Evolutionary conservation across 2,888 invertebrate genomes (phyloP).

Genomic region (Agrotis ipsilon): DNA sequence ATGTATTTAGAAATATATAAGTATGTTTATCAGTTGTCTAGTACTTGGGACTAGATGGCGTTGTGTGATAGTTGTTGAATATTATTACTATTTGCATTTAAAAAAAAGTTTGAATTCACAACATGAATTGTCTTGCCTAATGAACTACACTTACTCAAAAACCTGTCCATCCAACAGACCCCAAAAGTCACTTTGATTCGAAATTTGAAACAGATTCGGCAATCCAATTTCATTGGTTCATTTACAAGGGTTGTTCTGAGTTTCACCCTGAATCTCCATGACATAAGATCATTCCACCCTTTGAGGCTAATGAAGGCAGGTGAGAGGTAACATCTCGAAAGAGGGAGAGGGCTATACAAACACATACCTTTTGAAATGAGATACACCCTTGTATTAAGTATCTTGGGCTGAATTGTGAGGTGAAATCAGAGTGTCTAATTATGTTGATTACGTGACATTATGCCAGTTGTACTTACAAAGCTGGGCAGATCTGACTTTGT

Average conservation of each 20-base stretch:
- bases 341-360: constrained; percentile 13
- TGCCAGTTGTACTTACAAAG: no score
- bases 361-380: constrained; percentile 25
- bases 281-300: constrained; percentile 29
- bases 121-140: neutral
- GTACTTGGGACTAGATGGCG: no score
- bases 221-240: constrained; percentile 27
- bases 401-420: neutral
- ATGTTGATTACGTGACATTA: neutral
- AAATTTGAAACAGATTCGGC: constrained; percentile 23
- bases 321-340: constrained; percentile 33
- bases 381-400: neutral
- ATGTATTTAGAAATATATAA: no score
- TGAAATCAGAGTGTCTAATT: neutral
- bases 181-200: constrained; percentile 22
- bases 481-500: neutral
- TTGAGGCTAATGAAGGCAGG: constrained; percentile 52
- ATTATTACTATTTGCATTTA: neutral
- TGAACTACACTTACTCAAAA: neutral
- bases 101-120: neutral
- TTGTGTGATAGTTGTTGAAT: no score
- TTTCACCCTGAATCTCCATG: constrained; percentile 12
- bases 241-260: constrained; percentile 46
- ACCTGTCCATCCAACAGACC: constrained; percentile 4
- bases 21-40: no score